A percentile compares a stretch with the other conserved stretches of the same genome.
These are phyloP conservation scores for Heteromormyrus szaboi DNA, from an alignment of 2,797 vertebrate genomes.

Conservation along the genomic window DNA sequence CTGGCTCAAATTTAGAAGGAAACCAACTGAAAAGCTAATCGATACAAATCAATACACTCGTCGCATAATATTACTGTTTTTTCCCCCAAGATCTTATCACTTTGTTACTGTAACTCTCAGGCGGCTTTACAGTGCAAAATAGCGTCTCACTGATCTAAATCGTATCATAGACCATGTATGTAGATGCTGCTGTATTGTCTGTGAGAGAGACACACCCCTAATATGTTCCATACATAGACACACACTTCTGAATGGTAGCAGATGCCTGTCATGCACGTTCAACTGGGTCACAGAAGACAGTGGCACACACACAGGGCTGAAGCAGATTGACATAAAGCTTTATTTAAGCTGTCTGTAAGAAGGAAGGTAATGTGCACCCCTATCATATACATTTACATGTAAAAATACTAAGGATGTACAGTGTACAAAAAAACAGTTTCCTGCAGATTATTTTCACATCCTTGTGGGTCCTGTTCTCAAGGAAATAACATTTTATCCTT, in stretches of 20 bases:
- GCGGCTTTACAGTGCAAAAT: not conserved
- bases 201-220: not conserved
- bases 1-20: not conserved
- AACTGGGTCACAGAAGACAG: constrained; percentile 28
- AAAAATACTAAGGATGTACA: constrained; percentile 98
- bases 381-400: constrained; percentile 86
- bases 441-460: constrained; percentile 82
- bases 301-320: constrained; percentile 46
- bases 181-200: not conserved
- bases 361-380: constrained; percentile 94
- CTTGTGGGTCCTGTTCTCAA: constrained; percentile 74
- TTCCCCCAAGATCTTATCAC: not conserved
- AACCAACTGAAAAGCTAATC: not conserved
- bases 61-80: not conserved
- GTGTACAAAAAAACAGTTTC: constrained; percentile 88
- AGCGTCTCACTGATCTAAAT: not conserved
- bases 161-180: not conserved
- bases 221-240: not conserved
- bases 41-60: not conserved
- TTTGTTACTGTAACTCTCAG: not conserved
- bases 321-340: constrained; percentile 93
- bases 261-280: not conserved
- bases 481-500: constrained; percentile 59
- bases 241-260: not conserved
- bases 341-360: constrained; percentile 96